Evolutionary conservation across 2,113 vertebrate genomes (phyloP), one percentile per base, ranked within the genome.

Genomic region (Chionodraco myersi): DNA sequence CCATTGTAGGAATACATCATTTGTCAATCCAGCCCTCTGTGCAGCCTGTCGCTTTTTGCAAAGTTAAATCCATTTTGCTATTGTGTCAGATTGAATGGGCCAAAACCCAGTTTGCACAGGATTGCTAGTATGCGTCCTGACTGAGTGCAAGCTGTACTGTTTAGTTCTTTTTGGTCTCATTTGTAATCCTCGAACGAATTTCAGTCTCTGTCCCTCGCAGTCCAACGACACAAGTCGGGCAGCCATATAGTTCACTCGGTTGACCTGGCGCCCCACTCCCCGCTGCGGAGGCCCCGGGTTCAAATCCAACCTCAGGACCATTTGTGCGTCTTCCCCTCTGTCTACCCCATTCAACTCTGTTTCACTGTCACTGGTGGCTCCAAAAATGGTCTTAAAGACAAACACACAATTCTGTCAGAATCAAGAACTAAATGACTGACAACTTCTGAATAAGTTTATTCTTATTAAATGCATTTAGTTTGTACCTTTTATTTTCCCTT

Each of bases 21-120:
- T 89, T 90, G 85, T 86, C 84, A 86, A 65, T 80, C 73, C 83
- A 53, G 64, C 63, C 48, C 72, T 80, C 36, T 44, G 81, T 68
- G 78, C 60, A 49, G 79, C 34, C 18, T 34, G 47, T 67, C 71
- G 60, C 60, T 63, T 69, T 89, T 56, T 72, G 60, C 60, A 68
- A 59, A 85, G 75, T 89, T 84, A 85, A 89, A 89, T 86, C 83
- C 85, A 80, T 89, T 86, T 36, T 70, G 62, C 75, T 54, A 80
- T 86, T 91, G 83, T 93, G 86, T 88, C 72, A 79, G 56, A 67
- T 2, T 81, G 82, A 89, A 89, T 86, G 79, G 80, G 77, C 79
- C 75, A 23, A 79, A 85, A 61, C 69, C 51, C 81, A 74, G 70
- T 86, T 70, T 80, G 79, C 84, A 64, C 67, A 80, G 83, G 80